A percentile compares a stretch with the other conserved stretches of the same genome.
These are phyloP conservation scores for Myopa tessellatipennis DNA, from an alignment of 2,888 invertebrate genomes.

Conservation along the genomic window DNA sequence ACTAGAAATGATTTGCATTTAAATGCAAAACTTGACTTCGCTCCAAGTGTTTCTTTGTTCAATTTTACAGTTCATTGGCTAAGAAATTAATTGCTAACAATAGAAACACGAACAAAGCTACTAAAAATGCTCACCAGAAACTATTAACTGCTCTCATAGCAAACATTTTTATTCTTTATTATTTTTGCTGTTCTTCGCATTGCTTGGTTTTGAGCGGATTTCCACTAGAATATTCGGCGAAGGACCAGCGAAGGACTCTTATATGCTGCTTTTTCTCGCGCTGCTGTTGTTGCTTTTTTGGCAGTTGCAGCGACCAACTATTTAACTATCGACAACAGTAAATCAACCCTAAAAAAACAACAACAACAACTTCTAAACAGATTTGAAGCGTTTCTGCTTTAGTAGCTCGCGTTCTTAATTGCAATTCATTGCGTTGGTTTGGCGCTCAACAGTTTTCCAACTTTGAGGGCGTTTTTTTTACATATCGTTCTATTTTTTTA, in stretches of 20 bases:
- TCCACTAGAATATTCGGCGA: not conserved
- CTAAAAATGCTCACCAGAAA: not conserved
- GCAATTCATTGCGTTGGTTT: not conserved
- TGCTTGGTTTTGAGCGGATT: not conserved
- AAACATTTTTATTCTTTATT: not conserved
- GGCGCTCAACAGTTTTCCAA: not conserved
- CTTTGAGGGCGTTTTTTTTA: too few relatives aligned
- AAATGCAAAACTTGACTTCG: not conserved
- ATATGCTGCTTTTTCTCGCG: not conserved
- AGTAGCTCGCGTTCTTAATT: not conserved
- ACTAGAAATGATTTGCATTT: not conserved
- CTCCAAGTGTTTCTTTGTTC: not conserved
- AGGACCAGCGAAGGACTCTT: not conserved
- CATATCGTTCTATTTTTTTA: too few relatives aligned
- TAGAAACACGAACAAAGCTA: not conserved
- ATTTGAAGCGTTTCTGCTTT: not conserved
- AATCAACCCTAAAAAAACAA: not conserved
- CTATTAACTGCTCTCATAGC: not conserved
- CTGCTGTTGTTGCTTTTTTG: not conserved
- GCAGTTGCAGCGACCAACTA: not conserved
- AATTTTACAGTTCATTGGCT: not conserved
- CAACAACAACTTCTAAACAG: not conserved
- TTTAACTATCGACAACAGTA: not conserved
- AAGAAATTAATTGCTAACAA: not conserved
- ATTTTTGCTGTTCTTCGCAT: too few relatives aligned